phyloP scores from a whole-genome alignment of 2,888 invertebrate genomes.

The Unio pictorum region DNA sequence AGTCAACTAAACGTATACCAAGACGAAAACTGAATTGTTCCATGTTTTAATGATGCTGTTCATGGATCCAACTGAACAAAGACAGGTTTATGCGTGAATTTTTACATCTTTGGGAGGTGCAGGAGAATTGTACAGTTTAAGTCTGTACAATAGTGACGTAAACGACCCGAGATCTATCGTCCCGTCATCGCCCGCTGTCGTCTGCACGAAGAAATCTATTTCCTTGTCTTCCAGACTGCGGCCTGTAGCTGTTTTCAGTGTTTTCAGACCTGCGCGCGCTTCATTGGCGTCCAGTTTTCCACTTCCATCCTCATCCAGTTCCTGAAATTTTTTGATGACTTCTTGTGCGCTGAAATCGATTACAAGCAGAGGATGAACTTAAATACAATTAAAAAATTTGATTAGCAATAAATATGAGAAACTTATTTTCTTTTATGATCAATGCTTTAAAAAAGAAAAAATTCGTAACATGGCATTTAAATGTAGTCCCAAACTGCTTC shows the following conservation, averaged over 20 bases:
- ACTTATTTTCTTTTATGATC: too few species aligned
- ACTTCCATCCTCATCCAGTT: constrained; percentile 64
- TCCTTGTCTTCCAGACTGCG: constrained; percentile 61
- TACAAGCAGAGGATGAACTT: too few species aligned
- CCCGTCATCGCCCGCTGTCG: constrained; percentile 61
- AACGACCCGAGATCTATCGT: constrained; percentile 66
- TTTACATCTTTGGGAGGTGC: constrained; percentile 49
- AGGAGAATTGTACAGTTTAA: constrained; percentile 64
- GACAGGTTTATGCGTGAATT: constrained; percentile 10
- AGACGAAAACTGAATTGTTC: too few species aligned
- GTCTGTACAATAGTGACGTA: constrained; percentile 60
- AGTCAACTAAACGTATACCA: too few species aligned
- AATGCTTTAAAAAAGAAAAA: too few species aligned
- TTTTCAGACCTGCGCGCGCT: constrained; percentile 57
- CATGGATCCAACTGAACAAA: too few species aligned
- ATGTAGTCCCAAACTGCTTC: too few species aligned
- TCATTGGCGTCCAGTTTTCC: constrained; percentile 66
- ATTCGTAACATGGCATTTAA: too few species aligned
- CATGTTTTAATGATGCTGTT: too few species aligned
- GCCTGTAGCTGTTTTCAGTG: constrained; percentile 60
- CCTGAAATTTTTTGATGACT: constrained; percentile 64
- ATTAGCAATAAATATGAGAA: too few species aligned
- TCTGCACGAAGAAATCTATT: constrained; percentile 68
- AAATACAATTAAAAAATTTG: too few species aligned
- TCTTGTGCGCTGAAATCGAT: constrained; percentile 57